A percentile compares a stretch with the other conserved stretches of the same genome.
phyloP scores from a whole-genome alignment of 2,797 vertebrate species.

The Telmatherina bonti region DNA sequence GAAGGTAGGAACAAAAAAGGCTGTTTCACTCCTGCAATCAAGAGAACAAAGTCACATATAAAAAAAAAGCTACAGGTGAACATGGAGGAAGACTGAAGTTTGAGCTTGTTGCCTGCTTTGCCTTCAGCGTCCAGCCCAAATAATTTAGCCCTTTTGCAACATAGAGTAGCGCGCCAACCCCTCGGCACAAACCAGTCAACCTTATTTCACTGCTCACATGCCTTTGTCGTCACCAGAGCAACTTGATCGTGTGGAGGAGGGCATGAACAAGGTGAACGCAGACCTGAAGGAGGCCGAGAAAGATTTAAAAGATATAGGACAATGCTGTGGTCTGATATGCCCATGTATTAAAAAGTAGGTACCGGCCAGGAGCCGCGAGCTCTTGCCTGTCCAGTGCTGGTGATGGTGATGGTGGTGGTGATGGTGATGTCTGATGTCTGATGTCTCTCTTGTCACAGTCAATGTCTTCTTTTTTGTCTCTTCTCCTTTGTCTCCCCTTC shows the following conservation, averaged over 20 bases:
- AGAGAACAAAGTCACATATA: not conserved
- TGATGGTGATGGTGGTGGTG: constrained; percentile 81
- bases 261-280: constrained; percentile 99
- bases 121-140: constrained; percentile 47
- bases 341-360: constrained; percentile 99
- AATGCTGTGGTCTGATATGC: constrained; percentile 99
- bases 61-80: constrained; percentile 10
- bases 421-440: constrained; percentile 72
- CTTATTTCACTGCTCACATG: constrained; percentile 97
- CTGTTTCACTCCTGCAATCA: not conserved
- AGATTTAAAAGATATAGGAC: constrained; percentile 99
- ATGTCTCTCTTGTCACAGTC: constrained; percentile 95
- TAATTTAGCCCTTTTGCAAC: constrained; percentile 48
- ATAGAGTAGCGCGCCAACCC: constrained; percentile 60
- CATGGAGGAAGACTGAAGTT: not conserved
- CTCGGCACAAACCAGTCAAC: constrained; percentile 51
- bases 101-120: constrained; percentile 58
- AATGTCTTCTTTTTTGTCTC: constrained; percentile 92
- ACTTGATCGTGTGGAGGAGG: constrained; percentile 99
- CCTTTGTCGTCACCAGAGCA: constrained; percentile 99
- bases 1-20: constrained; percentile 42
- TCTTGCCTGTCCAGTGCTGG: constrained; percentile 89
- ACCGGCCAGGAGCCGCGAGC: constrained; percentile 88
- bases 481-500: constrained; percentile 78
- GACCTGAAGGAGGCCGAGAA: constrained; percentile 99